These are phyloP conservation scores for Diprion similis DNA, from an alignment of 1,140 invertebrate genomes.

Conservation along the genomic window DNA sequence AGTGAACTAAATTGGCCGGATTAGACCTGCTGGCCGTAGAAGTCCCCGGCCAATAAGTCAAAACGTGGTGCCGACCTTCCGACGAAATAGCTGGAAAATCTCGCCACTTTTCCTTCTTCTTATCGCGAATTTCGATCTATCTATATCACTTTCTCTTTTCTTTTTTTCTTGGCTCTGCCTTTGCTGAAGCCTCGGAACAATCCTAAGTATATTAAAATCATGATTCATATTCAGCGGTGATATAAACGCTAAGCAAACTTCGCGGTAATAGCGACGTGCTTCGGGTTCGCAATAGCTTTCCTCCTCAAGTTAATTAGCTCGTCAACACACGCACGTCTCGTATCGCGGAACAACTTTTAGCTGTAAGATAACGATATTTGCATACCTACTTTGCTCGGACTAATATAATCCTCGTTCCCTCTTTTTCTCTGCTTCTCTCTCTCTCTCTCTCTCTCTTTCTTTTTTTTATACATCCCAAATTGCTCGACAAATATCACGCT, in stretches of 20 bases:
- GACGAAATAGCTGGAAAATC: not conserved
- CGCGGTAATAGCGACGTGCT: not conserved
- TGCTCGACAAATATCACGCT: too few species aligned
- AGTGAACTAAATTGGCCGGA: not conserved
- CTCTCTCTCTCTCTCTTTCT: too few species aligned
- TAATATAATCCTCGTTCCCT: too few species aligned
- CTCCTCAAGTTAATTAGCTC: not conserved
- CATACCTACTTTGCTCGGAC: too few species aligned
- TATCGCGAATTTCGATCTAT: not conserved
- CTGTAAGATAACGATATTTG: too few species aligned
- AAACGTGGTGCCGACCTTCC: not conserved
- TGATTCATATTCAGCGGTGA: not conserved
- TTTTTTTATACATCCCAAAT: too few species aligned
- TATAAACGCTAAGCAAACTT: not conserved
- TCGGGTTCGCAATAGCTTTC: not conserved
- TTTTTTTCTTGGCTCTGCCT: not conserved
- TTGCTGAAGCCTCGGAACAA: not conserved
- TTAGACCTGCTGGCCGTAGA: not conserved
- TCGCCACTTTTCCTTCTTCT: not conserved
- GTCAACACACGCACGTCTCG: not conserved
- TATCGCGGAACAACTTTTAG: not conserved
- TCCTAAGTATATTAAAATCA: conserved; percentile 4
- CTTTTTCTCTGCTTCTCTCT: too few species aligned
- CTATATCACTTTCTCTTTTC: too few species aligned
- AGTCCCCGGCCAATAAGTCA: not conserved